A percentile compares a stretch with the other conserved stretches of the same genome.
Conservation (phyloP, 2,888 invertebrate species). For the Idaea biselata region DNA sequence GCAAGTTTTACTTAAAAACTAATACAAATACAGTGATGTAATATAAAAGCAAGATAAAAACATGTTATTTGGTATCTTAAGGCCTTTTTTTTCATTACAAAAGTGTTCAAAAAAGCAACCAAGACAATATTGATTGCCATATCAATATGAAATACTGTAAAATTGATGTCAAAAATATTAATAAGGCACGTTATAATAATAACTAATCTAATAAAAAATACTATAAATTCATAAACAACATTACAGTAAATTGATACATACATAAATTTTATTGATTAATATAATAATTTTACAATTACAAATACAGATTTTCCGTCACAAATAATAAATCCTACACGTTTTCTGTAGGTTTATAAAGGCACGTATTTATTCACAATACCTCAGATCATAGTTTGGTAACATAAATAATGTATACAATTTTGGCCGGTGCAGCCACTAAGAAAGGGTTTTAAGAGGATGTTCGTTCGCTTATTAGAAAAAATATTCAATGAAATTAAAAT, state of each 20-base stretch:
- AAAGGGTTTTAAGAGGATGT: too few relatives aligned
- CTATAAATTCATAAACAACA: not conserved
- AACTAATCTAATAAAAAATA: conserved; percentile 4
- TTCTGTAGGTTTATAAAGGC: not conserved
- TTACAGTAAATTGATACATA: not conserved
- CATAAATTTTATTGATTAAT: too few relatives aligned
- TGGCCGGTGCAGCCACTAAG: too few relatives aligned
- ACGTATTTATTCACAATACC: not conserved
- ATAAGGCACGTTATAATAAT: conserved; percentile 3
- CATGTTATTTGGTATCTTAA: not conserved
- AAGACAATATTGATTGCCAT: not conserved
- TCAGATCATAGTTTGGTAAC: conserved; percentile 1
- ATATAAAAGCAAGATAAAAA: not conserved
- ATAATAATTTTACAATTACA: not conserved
- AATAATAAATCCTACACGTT: too few relatives aligned
- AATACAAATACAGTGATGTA: not conserved
- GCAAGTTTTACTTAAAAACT: not conserved
- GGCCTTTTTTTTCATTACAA: not conserved
- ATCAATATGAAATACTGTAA: not conserved
- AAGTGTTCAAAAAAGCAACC: not conserved
- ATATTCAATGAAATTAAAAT: too few relatives aligned
- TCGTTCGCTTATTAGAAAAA: too few relatives aligned
- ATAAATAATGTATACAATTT: not conserved
- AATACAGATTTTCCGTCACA: not conserved
- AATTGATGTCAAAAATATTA: not conserved